Evolutionary conservation across 2,113 vertebrate genomes (phyloP).

Genomic region (Monopterus albus): DNA sequence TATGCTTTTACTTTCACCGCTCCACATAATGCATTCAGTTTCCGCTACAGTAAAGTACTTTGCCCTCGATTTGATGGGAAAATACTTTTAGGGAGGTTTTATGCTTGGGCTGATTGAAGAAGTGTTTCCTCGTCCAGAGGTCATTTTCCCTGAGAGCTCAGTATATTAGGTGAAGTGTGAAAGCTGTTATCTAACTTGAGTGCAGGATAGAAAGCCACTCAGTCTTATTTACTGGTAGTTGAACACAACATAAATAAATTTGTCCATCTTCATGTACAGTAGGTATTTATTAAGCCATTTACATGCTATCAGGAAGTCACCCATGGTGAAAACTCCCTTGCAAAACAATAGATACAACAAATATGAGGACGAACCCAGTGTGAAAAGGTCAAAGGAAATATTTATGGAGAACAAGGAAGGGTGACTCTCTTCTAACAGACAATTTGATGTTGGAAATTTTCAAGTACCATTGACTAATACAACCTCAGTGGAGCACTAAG

Average conservation of each 20-base stretch:
- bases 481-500: background rate
- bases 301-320: too few relatives aligned
- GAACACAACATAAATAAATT: background rate
- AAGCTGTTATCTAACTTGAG: background rate
- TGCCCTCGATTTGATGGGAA: background rate
- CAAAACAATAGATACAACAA: too few relatives aligned
- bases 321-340: too few relatives aligned
- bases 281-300: background rate
- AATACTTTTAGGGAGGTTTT: background rate
- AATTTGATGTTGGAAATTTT: too few relatives aligned
- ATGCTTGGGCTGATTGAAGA: background rate
- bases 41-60: background rate
- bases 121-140: background rate
- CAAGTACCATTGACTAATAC: too few relatives aligned
- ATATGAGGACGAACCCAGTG: background rate
- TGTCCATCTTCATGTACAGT: background rate
- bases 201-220: background rate
- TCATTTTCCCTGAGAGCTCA: background rate
- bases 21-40: background rate
- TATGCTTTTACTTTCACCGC: too few relatives aligned
- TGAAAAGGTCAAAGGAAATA: background rate
- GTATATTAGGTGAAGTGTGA: background rate
- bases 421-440: too few relatives aligned
- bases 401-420: too few relatives aligned
- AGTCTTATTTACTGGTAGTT: background rate